These are phyloP conservation scores for Microcebus lehilahytsara DNA, from an alignment of 2,113 vertebrate genomes.

Conservation along the genomic window DNA sequence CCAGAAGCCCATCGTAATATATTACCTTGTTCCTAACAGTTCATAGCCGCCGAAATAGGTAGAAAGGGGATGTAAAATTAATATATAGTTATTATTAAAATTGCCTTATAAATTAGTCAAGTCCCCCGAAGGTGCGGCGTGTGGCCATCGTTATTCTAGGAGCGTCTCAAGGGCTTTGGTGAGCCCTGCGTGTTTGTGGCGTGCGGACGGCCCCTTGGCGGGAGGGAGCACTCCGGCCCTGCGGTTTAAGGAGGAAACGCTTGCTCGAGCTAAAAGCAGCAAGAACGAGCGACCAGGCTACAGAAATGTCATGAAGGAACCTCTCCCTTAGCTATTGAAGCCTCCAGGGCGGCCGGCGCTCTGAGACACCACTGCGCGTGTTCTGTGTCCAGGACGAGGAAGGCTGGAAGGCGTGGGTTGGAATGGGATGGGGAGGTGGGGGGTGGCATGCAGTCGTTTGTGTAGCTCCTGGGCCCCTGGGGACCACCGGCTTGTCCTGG, in stretches of 20 bases:
- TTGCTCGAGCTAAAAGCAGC: not conserved
- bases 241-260: not conserved
- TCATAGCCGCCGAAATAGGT: conserved; percentile 69
- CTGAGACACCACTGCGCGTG: rapidly evolving
- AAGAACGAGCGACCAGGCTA: not conserved
- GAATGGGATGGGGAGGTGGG: not conserved
- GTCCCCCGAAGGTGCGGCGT: conserved; percentile 62
- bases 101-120: conserved; percentile 79
- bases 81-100: conserved; percentile 81
- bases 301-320: not conserved
- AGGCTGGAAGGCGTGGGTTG: not conserved
- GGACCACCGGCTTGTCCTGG: not conserved
- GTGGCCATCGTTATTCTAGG: conserved; percentile 68
- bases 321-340: not conserved
- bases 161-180: conserved; percentile 41
- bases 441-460: not conserved
- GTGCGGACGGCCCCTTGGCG: not conserved
- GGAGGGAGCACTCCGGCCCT: not conserved
- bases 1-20: conserved; percentile 77
- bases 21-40: conserved; percentile 75
- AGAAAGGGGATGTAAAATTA: conserved; percentile 77
- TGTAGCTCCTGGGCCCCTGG: not conserved
- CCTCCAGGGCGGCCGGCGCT: not conserved
- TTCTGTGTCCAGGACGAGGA: not conserved
- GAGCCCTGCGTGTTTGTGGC: conserved; percentile 22